Evolutionary conservation across 2,113 vertebrate genomes (phyloP), one percentile per base, ranked within the genome.

Genomic region (Xyrauchen texanus): DNA sequence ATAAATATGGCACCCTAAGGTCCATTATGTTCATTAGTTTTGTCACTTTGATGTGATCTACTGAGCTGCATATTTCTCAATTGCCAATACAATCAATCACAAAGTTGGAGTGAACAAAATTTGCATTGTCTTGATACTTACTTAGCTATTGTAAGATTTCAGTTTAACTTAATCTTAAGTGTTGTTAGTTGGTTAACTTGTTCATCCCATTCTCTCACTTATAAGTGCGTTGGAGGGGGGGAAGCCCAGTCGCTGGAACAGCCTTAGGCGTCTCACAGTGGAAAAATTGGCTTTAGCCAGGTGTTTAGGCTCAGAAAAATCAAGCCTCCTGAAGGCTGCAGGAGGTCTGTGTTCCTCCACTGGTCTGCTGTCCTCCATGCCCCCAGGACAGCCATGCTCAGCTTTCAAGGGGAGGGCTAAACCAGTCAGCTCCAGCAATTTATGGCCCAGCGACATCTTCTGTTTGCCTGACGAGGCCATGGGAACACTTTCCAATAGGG

Each of bases 381-480:
- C 65, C 6, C 51, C 66, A 10, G 7, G 15, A 34, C 42, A 9
- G 11, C 61, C 75, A 2, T 70, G 45, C 21, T 84, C 83, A 71
- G 42, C 77, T 85, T 6, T 76, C 77, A 73, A 87, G 83, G n/a
- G 77, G 77, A 77, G 76, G 79, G 7, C 79, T 90, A 42, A 85
- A 88, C 75, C 79, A 83, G 15, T 92, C 89, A n/a, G 82, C 83
- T 69, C 85, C 88, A 0, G 78, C 86, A 0, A 49, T 88, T 67
- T 90, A 73, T 74, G 81, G 76, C 8, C 76, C 85, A 5, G 51
- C 76, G 16, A 34, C 21, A 34, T 34, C 21, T 34, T 34, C 21
- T 34, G 21, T 34, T 34, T 34, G 21, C 21, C 21, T 34, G 21
- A 34, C 21, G 21, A 34, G 21, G 21, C 21, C 21, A 34, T 34